Percentiles rank a stretch among this genome's conserved stretches.
These are phyloP conservation scores for Galleria mellonella DNA, from an alignment of 1,140 invertebrate genomes.

Conservation along the genomic window DNA sequence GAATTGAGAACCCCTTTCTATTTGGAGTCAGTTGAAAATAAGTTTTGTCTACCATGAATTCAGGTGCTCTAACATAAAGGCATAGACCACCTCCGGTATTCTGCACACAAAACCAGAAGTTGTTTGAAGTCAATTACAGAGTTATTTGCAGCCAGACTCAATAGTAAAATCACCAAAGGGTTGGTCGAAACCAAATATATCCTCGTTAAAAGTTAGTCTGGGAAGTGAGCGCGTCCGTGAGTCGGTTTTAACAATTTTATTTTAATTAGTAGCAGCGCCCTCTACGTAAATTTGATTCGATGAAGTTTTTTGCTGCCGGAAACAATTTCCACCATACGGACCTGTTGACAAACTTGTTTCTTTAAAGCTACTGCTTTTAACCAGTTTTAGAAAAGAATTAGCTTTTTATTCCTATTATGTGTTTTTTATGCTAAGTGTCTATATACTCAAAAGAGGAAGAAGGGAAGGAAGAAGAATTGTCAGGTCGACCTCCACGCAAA, in stretches of 20 bases:
- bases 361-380: no score
- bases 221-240: constrained; percentile 32
- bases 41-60: constrained; percentile 31
- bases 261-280: constrained; percentile 67
- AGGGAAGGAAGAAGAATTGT: no score
- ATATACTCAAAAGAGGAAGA: no score
- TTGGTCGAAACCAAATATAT: constrained; percentile 71
- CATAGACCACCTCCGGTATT: constrained; percentile 33
- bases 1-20: no score
- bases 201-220: constrained; percentile 72
- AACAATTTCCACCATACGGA: constrained; percentile 5
- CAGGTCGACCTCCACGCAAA: no score
- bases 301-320: constrained; percentile 27
- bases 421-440: no score
- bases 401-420: no score
- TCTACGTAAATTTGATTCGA: constrained; percentile 52
- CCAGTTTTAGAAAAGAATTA: no score
- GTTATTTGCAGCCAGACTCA: constrained; percentile 71
- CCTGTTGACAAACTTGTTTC: neutral
- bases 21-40: no score
- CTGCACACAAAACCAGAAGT: constrained; percentile 52
- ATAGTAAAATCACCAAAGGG: constrained; percentile 71
- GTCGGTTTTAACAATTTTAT: constrained; percentile 72
- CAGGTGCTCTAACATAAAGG: constrained; percentile 16
- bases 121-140: constrained; percentile 72